Conservation (phyloP, 2,888 invertebrate species). For the Choristoneura rosaceana region DNA sequence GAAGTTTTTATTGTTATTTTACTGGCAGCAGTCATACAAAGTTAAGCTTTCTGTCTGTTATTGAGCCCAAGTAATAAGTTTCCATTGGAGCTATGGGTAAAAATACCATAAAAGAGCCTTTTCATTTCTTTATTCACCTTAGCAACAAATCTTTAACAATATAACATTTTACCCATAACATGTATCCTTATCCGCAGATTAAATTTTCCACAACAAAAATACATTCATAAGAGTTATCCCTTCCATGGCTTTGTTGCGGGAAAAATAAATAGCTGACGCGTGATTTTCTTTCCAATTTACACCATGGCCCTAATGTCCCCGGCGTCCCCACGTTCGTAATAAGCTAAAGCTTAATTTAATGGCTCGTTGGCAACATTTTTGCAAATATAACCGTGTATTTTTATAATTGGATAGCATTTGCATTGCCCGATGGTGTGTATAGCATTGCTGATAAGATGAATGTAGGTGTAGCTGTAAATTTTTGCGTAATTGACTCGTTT, state of each 20-base stretch:
- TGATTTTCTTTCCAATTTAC: constrained; percentile 19
- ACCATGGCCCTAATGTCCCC: constrained; percentile 10
- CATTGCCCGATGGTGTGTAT: constrained; percentile 21
- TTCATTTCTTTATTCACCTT: neutral
- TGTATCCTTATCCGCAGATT: neutral
- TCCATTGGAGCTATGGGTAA: neutral
- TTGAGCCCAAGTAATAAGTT: too few species aligned
- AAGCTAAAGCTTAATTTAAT: constrained; percentile 22
- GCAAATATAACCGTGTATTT: constrained; percentile 14
- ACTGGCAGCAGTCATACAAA: too few species aligned
- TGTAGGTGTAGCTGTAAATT: neutral
- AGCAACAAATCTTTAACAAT: neutral
- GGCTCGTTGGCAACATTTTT: constrained; percentile 26
- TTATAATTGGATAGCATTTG: constrained; percentile 27
- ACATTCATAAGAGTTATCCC: constrained; percentile 12
- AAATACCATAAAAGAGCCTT: neutral
- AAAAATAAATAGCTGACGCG: constrained; percentile 26
- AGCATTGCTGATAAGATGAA: constrained; percentile 16
- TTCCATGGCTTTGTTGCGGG: constrained; percentile 8
- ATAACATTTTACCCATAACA: neutral
- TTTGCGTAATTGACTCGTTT: neutral
- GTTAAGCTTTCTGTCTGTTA: too few species aligned
- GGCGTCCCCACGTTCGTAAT: neutral
- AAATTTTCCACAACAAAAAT: constrained; percentile 2
- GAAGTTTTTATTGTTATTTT: too few species aligned